Conservation (phyloP, 2,888 invertebrate species). For the Slavum lentiscoides region DNA sequence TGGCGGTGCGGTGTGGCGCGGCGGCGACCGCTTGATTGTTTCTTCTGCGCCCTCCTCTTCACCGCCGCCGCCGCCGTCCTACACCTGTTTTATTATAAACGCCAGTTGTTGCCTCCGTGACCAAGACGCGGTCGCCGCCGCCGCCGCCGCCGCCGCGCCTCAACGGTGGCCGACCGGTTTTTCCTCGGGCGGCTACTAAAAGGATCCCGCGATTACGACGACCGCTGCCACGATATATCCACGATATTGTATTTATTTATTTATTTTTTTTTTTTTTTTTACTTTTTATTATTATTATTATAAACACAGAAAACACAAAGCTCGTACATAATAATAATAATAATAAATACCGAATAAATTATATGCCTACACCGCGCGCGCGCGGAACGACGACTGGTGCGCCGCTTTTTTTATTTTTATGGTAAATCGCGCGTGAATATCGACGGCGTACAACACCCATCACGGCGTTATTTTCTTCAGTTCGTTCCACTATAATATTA, state of each 20-base stretch:
- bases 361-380: not conserved
- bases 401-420: no score
- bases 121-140: no score
- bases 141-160: not conserved
- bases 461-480: no score
- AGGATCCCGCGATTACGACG: constrained; percentile 46
- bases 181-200: constrained; percentile 51
- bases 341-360: not conserved
- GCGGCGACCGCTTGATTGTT: constrained; percentile 25
- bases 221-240: not conserved
- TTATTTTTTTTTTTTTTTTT: no score
- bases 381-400: no score
- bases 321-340: not conserved
- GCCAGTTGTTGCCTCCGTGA: constrained; percentile 41
- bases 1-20: not conserved
- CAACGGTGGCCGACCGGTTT: constrained; percentile 53
- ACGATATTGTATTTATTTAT: no score
- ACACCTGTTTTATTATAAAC: not conserved
- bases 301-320: constrained; percentile 26
- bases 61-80: not conserved
- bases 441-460: no score
- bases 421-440: no score
- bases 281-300: not conserved
- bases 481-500: no score
- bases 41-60: constrained; percentile 9